Percentiles rank a stretch among this genome's conserved stretches.
phyloP scores from a whole-genome alignment of 2,113 vertebrate species.

The Turnix velox region DNA sequence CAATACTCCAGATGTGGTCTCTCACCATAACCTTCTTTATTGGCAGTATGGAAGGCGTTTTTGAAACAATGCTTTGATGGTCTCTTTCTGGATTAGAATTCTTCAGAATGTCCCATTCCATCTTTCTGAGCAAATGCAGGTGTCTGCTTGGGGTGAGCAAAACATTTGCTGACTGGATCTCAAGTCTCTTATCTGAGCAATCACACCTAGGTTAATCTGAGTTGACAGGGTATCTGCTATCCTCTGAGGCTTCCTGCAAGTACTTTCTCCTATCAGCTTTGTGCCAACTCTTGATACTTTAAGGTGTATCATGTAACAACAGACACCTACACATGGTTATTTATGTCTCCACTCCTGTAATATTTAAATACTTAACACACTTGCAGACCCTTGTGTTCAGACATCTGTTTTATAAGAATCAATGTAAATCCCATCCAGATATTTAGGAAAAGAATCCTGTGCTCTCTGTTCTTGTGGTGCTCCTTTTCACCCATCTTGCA shows the following conservation, averaged over 20 bases:
- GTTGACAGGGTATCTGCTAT: neutral
- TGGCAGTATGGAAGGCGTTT: neutral
- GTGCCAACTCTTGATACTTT: neutral
- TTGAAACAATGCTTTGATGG: neutral
- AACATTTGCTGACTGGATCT: neutral
- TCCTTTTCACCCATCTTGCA: neutral
- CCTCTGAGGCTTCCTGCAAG: neutral
- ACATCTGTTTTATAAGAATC: neutral
- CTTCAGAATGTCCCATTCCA: neutral
- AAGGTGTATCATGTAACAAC: neutral
- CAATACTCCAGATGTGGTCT: no score
- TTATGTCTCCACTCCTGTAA: neutral
- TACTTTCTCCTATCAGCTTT: neutral
- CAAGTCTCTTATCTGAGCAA: neutral
- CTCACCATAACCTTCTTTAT: neutral
- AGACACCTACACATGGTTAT: neutral
- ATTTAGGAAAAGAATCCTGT: neutral
- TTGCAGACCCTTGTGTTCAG: neutral
- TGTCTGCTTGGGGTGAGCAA: neutral
- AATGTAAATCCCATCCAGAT: neutral
- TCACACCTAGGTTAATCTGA: neutral
- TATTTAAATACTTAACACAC: neutral
- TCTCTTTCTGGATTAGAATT: neutral
- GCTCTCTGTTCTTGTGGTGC: neutral
- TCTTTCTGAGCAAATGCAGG: neutral